Conservation (phyloP, 2,888 invertebrate species). For the Cyclophora punctaria region DNA sequence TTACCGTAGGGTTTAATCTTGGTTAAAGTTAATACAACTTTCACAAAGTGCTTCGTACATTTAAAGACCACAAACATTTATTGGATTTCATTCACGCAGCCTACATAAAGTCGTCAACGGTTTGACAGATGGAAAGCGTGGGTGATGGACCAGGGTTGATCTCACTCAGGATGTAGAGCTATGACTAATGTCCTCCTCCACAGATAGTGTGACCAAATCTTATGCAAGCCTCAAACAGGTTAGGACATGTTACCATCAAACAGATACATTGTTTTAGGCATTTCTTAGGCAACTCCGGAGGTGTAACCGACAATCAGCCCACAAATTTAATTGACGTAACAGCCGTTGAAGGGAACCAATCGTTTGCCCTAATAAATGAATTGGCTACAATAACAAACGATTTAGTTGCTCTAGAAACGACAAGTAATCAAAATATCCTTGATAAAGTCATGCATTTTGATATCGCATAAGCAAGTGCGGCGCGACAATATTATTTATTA, state of each 20-base stretch:
- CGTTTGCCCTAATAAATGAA: too few species aligned
- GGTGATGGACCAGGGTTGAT: slow-evolving; percentile 30
- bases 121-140: slow-evolving; percentile 25
- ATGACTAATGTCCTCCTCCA: slow-evolving; percentile 43
- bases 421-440: slow-evolving; percentile 18
- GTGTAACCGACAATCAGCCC: too few species aligned
- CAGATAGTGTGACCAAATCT: slow-evolving; percentile 18
- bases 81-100: slow-evolving; percentile 26
- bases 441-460: slow-evolving; percentile 23
- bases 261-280: too few species aligned
- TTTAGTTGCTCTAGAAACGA: too few species aligned
- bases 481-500: slow-evolving; percentile 28
- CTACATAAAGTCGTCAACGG: slow-evolving; percentile 19
- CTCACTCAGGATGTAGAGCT: slow-evolving; percentile 34
- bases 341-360: too few species aligned
- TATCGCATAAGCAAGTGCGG: slow-evolving; percentile 21
- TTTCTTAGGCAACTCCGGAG: too few species aligned
- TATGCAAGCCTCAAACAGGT: slow-evolving; percentile 11
- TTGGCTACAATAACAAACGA: not conserved
- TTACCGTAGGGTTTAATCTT: not conserved
- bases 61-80: slow-evolving; percentile 7
- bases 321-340: too few species aligned
- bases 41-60: slow-evolving; percentile 14
- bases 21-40: slow-evolving; percentile 16
- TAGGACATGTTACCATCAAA: too few species aligned